Percentiles rank a stretch among this genome's conserved stretches.
phyloP scores from a whole-genome alignment of 64 coral and sea anemone species.

The Pocillopora damicornis region DNA sequence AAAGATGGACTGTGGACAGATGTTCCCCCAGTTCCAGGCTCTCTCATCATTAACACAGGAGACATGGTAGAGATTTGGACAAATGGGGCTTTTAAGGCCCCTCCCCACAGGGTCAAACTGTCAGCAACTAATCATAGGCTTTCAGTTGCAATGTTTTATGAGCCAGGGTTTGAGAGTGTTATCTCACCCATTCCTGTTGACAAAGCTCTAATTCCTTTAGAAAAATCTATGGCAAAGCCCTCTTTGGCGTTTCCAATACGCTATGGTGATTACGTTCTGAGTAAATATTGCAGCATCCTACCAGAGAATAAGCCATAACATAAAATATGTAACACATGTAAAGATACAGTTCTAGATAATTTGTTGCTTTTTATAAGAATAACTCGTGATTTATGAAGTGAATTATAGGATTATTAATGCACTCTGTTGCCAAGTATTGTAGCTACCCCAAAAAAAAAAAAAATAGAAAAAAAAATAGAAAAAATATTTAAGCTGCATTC shows the following conservation, averaged over 20 bases:
- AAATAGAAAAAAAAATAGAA: too few relatives aligned
- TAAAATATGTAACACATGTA: too few relatives aligned
- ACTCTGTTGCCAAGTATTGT: too few relatives aligned
- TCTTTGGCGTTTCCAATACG: constrained; percentile 34
- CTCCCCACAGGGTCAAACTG: constrained; percentile 50
- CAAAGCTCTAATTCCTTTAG: constrained; percentile 47
- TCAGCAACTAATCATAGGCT: constrained; percentile 42
- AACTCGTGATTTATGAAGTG: too few relatives aligned
- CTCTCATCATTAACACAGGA: constrained; percentile 67
- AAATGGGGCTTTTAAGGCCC: constrained; percentile 61
- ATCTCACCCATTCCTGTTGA: constrained; percentile 49
- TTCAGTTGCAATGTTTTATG: constrained; percentile 70
- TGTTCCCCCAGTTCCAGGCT: constrained; percentile 51
- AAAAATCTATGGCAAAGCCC: not conserved
- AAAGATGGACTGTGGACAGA: constrained; percentile 54
- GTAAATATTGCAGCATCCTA: constrained; percentile 56
- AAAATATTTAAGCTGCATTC: too few relatives aligned
- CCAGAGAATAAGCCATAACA: not conserved
- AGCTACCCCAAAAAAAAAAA: too few relatives aligned
- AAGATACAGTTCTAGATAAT: too few relatives aligned
- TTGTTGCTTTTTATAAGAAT: too few relatives aligned
- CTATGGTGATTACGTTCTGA: constrained; percentile 60
- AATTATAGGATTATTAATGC: too few relatives aligned
- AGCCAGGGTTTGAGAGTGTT: constrained; percentile 56
- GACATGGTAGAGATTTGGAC: constrained; percentile 81